Evolutionary conservation across 2,888 invertebrate genomes (phyloP).

Genomic region (Leuctra nigra): DNA sequence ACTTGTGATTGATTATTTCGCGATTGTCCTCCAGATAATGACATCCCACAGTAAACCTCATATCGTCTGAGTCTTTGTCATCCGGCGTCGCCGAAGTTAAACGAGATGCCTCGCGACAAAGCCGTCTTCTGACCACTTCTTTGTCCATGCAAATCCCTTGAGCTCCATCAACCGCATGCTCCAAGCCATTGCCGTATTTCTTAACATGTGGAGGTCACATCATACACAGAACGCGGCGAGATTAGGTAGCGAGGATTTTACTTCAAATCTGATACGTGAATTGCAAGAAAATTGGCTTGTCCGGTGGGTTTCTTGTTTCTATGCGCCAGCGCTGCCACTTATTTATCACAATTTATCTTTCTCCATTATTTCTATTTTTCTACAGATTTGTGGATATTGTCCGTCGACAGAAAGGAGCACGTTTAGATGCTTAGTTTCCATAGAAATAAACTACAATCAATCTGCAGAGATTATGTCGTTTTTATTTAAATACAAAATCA

Average conservation of each 20-base stretch:
- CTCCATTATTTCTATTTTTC: too few relatives aligned
- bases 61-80: neutral
- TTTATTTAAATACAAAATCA: too few relatives aligned
- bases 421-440: too few relatives aligned
- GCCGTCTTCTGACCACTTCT: constrained; percentile 15
- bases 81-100: constrained; percentile 3
- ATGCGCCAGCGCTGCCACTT: too few relatives aligned
- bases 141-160: constrained; percentile 16
- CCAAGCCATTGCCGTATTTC: constrained; percentile 14
- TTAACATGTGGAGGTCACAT: constrained; percentile 3
- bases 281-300: constrained; percentile 18
- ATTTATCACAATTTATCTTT: too few relatives aligned
- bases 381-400: too few relatives aligned
- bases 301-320: neutral
- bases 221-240: constrained; percentile 2
- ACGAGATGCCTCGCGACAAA: constrained; percentile 2
- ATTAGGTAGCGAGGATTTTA: constrained; percentile 13
- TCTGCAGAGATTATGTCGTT: too few relatives aligned
- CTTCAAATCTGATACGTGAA: constrained; percentile 16
- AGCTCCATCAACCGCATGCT: constrained; percentile 3
- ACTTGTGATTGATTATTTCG: too few relatives aligned
- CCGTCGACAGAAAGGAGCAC: too few relatives aligned
- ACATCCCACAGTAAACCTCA: neutral
- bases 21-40: too few relatives aligned
- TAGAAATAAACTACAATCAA: too few relatives aligned